Base-by-base conservation (phyloP, 2,888 invertebrate genomes). In the Ormyrus pomaceus region DNA sequence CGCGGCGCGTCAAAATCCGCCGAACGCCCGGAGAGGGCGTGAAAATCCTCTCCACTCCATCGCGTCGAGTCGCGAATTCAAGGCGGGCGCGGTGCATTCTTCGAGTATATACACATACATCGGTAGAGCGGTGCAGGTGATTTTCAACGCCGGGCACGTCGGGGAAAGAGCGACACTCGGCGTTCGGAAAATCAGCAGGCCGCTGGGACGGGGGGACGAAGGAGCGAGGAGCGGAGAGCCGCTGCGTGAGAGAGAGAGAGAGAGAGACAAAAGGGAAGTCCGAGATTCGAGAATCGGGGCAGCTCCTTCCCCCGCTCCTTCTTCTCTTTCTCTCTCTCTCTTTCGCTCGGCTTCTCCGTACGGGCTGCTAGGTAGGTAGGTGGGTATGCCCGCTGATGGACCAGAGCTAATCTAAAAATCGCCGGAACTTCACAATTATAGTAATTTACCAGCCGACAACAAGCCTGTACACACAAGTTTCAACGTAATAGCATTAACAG, bases 401-500 rank as follows among this genome's bases (percentile, higher is more conserved):
- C 89, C 89, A 89, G 87, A 89, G 89, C 89, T 90, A 90, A 89
- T 90, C 89, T 89, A 89, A 89, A 89, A 89, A 89, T 89, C 88
- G 88, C 89, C 89, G 89, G 90, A 89, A 90, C 89, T 90, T 88
- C 87, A 89, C 89, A 89, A 90, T 89, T 90, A 89, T 89, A 89
- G 90, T 89, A 88, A 90, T 90, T 77, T 77, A 71, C 34, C 64
- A 71, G 70, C 64, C 70, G 77, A 77, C 70, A 71, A 77, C 70
- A 77, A 77, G 77, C 70, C 77, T 55, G 55, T 62, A 69, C 62
- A 69, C 83, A 83, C 84, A 55, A 19, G 45, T 50, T 34, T 50
- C 45, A 53, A 2, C 59, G 82, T 86, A 85, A 85, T 87, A 82
- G 84, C 83, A 86, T 86, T 83, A 84, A 83, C 84, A 83, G 83